Conservation (phyloP, 2,113 vertebrate species). For the Seriola rivoliana region DNA sequence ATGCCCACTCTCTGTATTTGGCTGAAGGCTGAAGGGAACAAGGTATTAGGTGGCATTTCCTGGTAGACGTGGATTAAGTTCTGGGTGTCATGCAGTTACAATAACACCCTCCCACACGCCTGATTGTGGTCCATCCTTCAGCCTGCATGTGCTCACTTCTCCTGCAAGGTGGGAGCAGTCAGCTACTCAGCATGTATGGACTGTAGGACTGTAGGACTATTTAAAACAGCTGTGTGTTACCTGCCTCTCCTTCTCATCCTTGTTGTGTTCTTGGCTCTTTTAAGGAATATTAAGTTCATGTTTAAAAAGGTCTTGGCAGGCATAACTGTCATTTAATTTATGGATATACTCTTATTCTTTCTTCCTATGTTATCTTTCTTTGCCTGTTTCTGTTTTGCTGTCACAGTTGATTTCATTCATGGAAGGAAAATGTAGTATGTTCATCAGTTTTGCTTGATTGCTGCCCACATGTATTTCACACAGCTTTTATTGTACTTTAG, state of each 20-base stretch:
- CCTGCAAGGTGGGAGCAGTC: background rate
- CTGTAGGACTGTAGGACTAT: background rate
- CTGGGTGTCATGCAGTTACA: background rate
- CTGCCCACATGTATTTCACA: constrained; percentile 9
- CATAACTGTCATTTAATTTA: background rate
- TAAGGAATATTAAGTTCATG: background rate
- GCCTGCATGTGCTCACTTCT: background rate
- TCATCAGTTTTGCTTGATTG: constrained; percentile 19
- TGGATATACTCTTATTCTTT: background rate
- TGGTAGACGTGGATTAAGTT: constrained; percentile 20
- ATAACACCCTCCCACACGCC: background rate
- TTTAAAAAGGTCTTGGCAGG: background rate
- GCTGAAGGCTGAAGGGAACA: background rate
- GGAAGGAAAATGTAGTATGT: constrained; percentile 6
- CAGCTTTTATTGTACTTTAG: constrained; percentile 41
- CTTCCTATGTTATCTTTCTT: background rate
- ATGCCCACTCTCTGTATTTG: constrained; percentile 28
- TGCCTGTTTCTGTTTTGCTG: background rate
- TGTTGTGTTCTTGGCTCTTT: background rate
- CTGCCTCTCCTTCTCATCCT: background rate
- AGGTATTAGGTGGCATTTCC: constrained; percentile 23
- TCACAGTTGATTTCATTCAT: constrained; percentile 11
- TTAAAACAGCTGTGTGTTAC: constrained; percentile 18
- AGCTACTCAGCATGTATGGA: background rate
- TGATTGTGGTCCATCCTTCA: constrained; percentile 1